Base-by-base conservation (phyloP, 2,888 invertebrate species). In the Hyppa rectilinea region DNA sequence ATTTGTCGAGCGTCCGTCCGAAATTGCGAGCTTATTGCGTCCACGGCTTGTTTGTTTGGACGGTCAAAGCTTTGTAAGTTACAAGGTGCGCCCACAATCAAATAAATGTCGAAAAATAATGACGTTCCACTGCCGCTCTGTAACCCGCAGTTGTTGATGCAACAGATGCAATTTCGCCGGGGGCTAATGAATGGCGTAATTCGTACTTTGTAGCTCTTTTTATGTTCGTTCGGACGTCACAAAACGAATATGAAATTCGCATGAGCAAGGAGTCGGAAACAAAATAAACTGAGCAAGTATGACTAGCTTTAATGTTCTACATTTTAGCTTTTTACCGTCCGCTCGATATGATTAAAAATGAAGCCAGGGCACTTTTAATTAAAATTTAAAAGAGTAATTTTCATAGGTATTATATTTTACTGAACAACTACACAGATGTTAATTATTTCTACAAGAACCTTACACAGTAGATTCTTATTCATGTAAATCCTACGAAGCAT, bases 11-110 rank as follows among this genome's bases (percentile, higher is more conserved):
- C 89, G 91, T 87, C 89, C 90, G 89, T 89, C 92, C 91, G 90
- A 93, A 94, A 94, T 92, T 90, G 93, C 91, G 89, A 87, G 91
- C 91, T 95, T 95, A 95, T 95, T 95, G 95, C 94, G 88, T 90
- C 90, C 92, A 91, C 88, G 85, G 90, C 87, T 88, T 93, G 93
- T 94, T 93, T 94, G 92, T 91, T 77, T 85, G 87, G 84, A 83
- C 87, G 89, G 91, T 91, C 94, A 93, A 94, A 94, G 94, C 94
- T 94, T 94, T 94, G 93, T 90, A 89, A 90, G 86, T 87, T 85
- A 87, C 87, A 90, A 93, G 92, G 92, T 94, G 91, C 83, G 83
- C 83, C 83, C 84, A 87, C 88, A 89, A 89, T 91, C 89, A 90
- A 91, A 93, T 91, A 91, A 91, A 91, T 89, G 87, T 87, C 85